Evolutionary conservation across 2,888 invertebrate genomes (phyloP).

Genomic region (Leptogaster cylindrica): DNA sequence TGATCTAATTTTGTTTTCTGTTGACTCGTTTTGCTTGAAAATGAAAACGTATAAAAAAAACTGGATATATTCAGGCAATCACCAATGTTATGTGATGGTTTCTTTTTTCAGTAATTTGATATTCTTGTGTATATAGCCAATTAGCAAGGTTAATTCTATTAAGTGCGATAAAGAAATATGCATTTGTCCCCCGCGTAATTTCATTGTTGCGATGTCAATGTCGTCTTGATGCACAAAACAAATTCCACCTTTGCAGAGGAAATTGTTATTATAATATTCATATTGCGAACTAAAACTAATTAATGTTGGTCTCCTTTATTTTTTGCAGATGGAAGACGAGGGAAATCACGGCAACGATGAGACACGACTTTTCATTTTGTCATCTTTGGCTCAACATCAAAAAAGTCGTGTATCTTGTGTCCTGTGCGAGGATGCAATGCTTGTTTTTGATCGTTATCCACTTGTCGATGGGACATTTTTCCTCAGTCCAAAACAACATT

Average conservation of each 20-base stretch:
- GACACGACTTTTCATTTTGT: slow-evolving; percentile 93
- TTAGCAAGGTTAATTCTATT: too few relatives aligned
- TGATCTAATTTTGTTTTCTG: slow-evolving; percentile 52
- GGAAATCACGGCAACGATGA: slow-evolving; percentile 98
- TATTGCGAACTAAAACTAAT: not conserved
- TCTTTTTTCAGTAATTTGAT: too few relatives aligned
- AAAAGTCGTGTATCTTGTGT: slow-evolving; percentile 86
- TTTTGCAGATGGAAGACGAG: slow-evolving; percentile 93
- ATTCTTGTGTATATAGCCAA: too few relatives aligned
- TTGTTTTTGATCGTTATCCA: slow-evolving; percentile 96
- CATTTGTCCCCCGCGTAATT: too few relatives aligned
- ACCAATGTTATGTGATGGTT: too few relatives aligned
- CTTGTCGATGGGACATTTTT: slow-evolving; percentile 98
- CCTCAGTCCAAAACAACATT: slow-evolving; percentile 91
- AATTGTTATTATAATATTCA: too few relatives aligned
- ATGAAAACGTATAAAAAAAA: too few relatives aligned
- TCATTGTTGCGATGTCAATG: too few relatives aligned
- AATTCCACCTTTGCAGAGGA: too few relatives aligned
- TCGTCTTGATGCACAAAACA: too few relatives aligned
- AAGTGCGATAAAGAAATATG: too few relatives aligned
- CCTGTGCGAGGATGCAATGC: slow-evolving; percentile 85
- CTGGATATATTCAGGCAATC: too few relatives aligned
- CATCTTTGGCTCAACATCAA: slow-evolving; percentile 90
- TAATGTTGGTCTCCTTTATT: slow-evolving; percentile 24
- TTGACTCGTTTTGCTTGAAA: not conserved